phyloP scores from a whole-genome alignment of 2,888 invertebrate species.

The Rhyacophila evoluta region DNA sequence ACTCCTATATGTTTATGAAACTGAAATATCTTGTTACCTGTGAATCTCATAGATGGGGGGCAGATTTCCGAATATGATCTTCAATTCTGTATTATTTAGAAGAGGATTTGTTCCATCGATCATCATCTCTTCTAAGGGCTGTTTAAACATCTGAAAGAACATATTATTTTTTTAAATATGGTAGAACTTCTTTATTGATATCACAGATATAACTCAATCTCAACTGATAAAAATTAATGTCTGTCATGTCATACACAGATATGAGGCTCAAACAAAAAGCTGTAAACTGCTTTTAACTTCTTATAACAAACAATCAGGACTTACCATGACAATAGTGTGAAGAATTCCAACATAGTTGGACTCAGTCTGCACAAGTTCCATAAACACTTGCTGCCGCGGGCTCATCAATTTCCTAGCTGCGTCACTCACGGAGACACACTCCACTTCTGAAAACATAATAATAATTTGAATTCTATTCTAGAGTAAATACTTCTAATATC shows the following conservation, averaged over 20 bases:
- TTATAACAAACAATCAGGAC: too few species aligned
- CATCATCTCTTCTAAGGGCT: slow-evolving; percentile 88
- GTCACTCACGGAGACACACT: slow-evolving; percentile 72
- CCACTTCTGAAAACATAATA: slow-evolving; percentile 62
- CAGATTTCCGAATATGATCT: slow-evolving; percentile 95
- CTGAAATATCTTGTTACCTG: too few species aligned
- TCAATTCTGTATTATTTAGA: slow-evolving; percentile 90
- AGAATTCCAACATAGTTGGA: slow-evolving; percentile 97
- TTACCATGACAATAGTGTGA: slow-evolving; percentile 90
- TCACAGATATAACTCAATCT: too few species aligned
- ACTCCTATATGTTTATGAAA: too few species aligned
- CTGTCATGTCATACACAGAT: too few species aligned
- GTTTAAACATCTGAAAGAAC: slow-evolving; percentile 86
- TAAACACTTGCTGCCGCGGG: slow-evolving; percentile 84
- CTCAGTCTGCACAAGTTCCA: slow-evolving; percentile 96
- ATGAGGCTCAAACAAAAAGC: too few species aligned
- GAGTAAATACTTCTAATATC: too few species aligned
- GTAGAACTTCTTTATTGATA: too few species aligned
- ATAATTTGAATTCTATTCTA: too few species aligned
- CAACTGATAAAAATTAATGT: too few species aligned
- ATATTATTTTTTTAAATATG: too few species aligned
- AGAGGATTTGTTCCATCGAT: slow-evolving; percentile 81
- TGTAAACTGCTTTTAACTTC: too few species aligned
- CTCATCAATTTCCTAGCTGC: slow-evolving; percentile 78
- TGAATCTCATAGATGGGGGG: slow-evolving; percentile 96